Conservation (phyloP, 2,113 vertebrate species). For the Ptychochromis oligacanthus region DNA sequence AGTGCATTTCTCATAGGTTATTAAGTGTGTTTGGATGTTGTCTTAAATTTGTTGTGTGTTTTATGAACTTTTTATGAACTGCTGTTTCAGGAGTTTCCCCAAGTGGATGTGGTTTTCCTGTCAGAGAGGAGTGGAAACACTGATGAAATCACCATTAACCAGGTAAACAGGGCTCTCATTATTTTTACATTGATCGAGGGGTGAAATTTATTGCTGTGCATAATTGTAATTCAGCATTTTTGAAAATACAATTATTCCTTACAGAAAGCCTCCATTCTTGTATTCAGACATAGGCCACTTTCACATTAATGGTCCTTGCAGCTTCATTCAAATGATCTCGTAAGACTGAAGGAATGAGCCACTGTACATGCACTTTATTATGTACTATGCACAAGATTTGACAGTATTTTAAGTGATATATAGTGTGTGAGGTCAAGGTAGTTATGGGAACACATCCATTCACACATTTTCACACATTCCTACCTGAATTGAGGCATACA, state of each 20-base stretch:
- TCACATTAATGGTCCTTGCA: not conserved
- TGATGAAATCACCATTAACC: slow-evolving; percentile 70
- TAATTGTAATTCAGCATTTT: not conserved
- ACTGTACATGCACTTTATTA: not conserved
- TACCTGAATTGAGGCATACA: not conserved
- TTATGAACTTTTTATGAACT: slow-evolving; percentile 3
- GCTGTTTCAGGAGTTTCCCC: slow-evolving; percentile 31
- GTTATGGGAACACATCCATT: not conserved
- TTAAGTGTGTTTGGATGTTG: not conserved
- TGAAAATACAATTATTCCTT: not conserved
- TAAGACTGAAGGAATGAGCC: not conserved
- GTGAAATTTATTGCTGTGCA: not conserved
- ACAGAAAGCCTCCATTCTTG: not conserved
- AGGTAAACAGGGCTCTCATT: slow-evolving; percentile 49
- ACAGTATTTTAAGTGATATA: not conserved
- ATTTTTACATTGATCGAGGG: not conserved
- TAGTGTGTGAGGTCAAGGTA: not conserved
- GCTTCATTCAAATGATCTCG: not conserved
- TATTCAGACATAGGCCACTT: not conserved
- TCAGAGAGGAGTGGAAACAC: slow-evolving; percentile 69
- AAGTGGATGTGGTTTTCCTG: slow-evolving; percentile 61
- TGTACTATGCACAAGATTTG: not conserved
- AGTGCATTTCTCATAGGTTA: not conserved
- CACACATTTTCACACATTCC: not conserved
- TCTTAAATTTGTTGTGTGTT: not conserved